phyloP scores from a whole-genome alignment of 2,888 invertebrate species.

The Anagyrus pseudococci region DNA sequence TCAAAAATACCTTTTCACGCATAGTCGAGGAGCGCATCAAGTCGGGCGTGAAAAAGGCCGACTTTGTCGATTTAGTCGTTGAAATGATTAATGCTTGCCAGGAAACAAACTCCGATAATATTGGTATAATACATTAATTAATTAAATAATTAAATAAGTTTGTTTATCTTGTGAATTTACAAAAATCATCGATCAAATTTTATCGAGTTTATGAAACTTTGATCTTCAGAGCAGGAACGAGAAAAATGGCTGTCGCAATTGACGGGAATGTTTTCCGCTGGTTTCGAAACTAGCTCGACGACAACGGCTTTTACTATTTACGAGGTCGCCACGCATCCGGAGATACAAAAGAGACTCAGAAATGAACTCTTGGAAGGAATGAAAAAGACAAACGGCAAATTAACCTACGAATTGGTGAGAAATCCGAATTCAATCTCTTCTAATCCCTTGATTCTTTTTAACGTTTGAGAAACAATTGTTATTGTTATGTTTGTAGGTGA shows the following conservation, averaged over 20 bases:
- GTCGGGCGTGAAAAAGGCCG: constrained; percentile 56
- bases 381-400: constrained; percentile 41
- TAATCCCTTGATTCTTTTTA: neutral
- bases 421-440: neutral
- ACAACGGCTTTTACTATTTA: constrained; percentile 46
- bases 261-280: constrained; percentile 50
- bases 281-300: constrained; percentile 53
- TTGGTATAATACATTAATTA: neutral
- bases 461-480: neutral
- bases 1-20: constrained; percentile 59
- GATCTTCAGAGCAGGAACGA: constrained; percentile 46
- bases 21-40: constrained; percentile 59
- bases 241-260: constrained; percentile 52
- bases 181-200: neutral
- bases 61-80: constrained; percentile 64
- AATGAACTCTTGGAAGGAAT: constrained; percentile 45
- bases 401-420: constrained; percentile 51
- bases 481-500: constrained; percentile 3
- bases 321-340: constrained; percentile 47
- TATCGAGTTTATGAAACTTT: neutral
- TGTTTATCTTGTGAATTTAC: too few relatives aligned
- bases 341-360: constrained; percentile 46
- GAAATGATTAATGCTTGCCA: constrained; percentile 54
- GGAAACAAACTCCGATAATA: constrained; percentile 42
- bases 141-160: too few relatives aligned